A percentile compares a stretch with the other conserved stretches of the same genome.
Conservation (phyloP, 2,888 invertebrate species). For the Drosophila sordidula region DNA sequence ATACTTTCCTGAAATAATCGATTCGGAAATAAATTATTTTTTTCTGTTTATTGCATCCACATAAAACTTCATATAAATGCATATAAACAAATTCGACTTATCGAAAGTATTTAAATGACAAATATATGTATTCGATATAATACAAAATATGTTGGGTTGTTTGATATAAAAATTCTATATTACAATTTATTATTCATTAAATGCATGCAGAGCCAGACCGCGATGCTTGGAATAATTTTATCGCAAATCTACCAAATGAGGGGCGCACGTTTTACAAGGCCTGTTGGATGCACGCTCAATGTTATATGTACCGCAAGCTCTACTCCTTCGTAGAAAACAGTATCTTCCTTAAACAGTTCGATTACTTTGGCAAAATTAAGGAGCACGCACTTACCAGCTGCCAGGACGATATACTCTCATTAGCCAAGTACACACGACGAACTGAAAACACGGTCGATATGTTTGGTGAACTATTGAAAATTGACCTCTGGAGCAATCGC, state of each 20-base stretch:
- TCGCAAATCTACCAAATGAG: slow-evolving; percentile 85
- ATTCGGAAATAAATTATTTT: no score
- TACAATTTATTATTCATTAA: background rate
- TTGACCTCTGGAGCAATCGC: slow-evolving; percentile 97
- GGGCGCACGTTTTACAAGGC: slow-evolving; percentile 89
- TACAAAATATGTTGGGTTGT: no score
- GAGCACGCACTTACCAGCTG: slow-evolving; percentile 86
- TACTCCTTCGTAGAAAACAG: slow-evolving; percentile 89
- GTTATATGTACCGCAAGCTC: slow-evolving; percentile 93
- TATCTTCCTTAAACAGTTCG: slow-evolving; percentile 87
- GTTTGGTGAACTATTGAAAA: slow-evolving; percentile 53
- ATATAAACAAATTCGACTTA: no score
- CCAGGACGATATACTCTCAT: slow-evolving; percentile 62
- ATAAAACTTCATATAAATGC: no score
- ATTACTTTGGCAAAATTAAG: slow-evolving; percentile 92
- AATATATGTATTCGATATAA: background rate
- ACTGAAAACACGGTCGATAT: slow-evolving; percentile 26
- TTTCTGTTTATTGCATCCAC: no score
- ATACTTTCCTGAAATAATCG: no score
- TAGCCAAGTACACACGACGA: slow-evolving; percentile 52
- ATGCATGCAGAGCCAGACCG: slow-evolving; percentile 72
- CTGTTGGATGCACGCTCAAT: slow-evolving; percentile 95
- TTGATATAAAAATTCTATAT: background rate
- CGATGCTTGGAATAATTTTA: slow-evolving; percentile 85
- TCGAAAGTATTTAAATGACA: no score